phyloP scores from a whole-genome alignment of 2,888 invertebrate species.

The Minunthozetes semirufus region DNA sequence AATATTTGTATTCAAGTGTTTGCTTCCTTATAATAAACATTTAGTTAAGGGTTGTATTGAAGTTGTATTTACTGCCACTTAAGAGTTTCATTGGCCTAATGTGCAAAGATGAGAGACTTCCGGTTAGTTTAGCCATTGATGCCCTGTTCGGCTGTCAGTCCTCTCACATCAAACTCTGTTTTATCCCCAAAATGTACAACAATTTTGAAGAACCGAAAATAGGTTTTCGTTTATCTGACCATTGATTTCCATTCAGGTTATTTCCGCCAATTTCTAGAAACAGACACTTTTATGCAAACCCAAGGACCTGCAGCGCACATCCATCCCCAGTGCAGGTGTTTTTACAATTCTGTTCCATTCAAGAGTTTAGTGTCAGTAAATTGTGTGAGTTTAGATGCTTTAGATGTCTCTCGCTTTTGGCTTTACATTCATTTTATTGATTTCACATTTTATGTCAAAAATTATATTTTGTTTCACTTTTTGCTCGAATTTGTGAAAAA shows the following conservation, averaged over 20 bases:
- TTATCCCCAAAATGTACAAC: neutral
- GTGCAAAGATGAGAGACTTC: slow-evolving; percentile 11
- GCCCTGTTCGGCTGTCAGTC: neutral
- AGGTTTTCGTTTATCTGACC: neutral
- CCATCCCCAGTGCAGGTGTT: slow-evolving; percentile 7
- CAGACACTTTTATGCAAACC: neutral
- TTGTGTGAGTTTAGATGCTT: neutral
- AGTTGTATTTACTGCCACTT: neutral
- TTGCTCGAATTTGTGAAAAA: too few relatives aligned
- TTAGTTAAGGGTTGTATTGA: neutral
- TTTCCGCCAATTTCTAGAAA: neutral
- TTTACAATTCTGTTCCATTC: neutral
- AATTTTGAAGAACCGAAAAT: neutral
- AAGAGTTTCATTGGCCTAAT: neutral
- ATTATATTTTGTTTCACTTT: too few relatives aligned
- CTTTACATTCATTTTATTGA: neutral
- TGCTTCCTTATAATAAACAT: slow-evolving; percentile 15
- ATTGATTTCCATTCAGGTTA: neutral
- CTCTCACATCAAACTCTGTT: neutral
- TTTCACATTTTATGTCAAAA: neutral
- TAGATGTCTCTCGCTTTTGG: neutral
- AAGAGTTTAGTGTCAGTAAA: neutral
- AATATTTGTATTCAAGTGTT: slow-evolving; percentile 13
- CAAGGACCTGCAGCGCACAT: neutral
- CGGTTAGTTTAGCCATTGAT: slow-evolving; percentile 3